These are phyloP conservation scores for Taurulus bubalis DNA, from an alignment of 2,113 vertebrate species.

Conservation along the genomic window DNA sequence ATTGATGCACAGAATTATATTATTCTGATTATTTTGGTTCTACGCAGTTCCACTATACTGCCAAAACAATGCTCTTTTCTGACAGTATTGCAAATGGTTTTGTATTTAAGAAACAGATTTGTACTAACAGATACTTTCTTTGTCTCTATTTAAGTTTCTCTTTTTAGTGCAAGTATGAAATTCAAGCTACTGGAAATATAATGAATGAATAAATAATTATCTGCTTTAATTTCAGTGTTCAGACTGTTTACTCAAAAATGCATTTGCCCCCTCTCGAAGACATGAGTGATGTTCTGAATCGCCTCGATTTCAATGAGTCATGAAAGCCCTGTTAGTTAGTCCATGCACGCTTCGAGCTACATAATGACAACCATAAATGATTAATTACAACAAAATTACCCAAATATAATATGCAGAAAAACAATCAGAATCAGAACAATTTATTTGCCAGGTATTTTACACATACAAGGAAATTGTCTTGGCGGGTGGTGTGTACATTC, in stretches of 20 bases:
- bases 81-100: slow-evolving; percentile 87
- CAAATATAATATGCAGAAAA: neutral
- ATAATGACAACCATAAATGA: slow-evolving; percentile 15
- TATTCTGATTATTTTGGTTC: slow-evolving; percentile 68
- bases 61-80: slow-evolving; percentile 78
- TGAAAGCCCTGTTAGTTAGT: slow-evolving; percentile 16
- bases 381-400: neutral
- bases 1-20: slow-evolving; percentile 45
- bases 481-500: too few relatives aligned
- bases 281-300: slow-evolving; percentile 5
- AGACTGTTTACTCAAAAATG: slow-evolving; percentile 32
- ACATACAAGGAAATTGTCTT: too few relatives aligned
- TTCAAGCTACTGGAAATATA: slow-evolving; percentile 74
- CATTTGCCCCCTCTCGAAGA: neutral
- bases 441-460: too few relatives aligned
- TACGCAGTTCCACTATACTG: slow-evolving; percentile 76
- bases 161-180: slow-evolving; percentile 75
- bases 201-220: slow-evolving; percentile 81
- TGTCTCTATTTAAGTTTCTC: slow-evolving; percentile 77
- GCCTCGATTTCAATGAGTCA: neutral
- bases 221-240: slow-evolving; percentile 52
- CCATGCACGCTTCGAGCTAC: neutral
- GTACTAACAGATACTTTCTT: slow-evolving; percentile 78
- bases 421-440: too few relatives aligned
- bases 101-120: slow-evolving; percentile 86